Evolutionary conservation across 1,140 invertebrate genomes (phyloP), one percentile per base, ranked within the genome.

Genomic region (Megalonaias nervosa): DNA sequence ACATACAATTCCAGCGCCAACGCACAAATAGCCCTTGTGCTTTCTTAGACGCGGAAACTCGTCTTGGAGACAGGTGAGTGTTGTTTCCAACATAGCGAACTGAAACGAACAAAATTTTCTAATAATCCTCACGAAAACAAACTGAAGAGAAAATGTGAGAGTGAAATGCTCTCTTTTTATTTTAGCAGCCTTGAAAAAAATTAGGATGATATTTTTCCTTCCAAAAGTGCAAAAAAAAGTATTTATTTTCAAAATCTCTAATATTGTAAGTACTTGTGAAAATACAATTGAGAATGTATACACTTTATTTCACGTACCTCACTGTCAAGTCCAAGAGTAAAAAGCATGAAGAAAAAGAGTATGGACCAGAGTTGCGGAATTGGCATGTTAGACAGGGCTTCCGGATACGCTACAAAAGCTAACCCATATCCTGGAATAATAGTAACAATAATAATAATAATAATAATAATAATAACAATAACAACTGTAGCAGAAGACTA

Each of bases 351-450:
- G 87, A 96, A 96, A 90, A 96, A 96, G 0, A 96, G 91, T 70
- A 95, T 90, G 9, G 95, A 94, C 95, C 95, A 96, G 4, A 96
- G 90, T 1, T 94, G 94, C 2, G 95, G 94, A 12, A 95, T 91
- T 0, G 95, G 95, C 69, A 96, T 88, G 72, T 94, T 92, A 0
- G 95, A 93, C 5, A 96, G 94, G 0, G 96, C 95, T 89, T 96
- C 95, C 0, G 95, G 95, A 87, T 96, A 96, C 13, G 95, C 95
- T 76, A 96, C 95, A 83, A 96, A 96, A 4, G 95, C 95, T 66
- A 96, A 86, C 2, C 95, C 95, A 57, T 94, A 94, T 92, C 95
- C 94, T 23, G 38, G 13, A 67, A 67, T 17, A 56, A 16, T 21
- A 55, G 13, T 23, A 62, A 62, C 6, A 62, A n/a, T 62, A 23